These are phyloP conservation scores for Lytechinus pictus DNA, from an alignment of 35 echinoderm and acorn worm species.

Conservation along the genomic window DNA sequence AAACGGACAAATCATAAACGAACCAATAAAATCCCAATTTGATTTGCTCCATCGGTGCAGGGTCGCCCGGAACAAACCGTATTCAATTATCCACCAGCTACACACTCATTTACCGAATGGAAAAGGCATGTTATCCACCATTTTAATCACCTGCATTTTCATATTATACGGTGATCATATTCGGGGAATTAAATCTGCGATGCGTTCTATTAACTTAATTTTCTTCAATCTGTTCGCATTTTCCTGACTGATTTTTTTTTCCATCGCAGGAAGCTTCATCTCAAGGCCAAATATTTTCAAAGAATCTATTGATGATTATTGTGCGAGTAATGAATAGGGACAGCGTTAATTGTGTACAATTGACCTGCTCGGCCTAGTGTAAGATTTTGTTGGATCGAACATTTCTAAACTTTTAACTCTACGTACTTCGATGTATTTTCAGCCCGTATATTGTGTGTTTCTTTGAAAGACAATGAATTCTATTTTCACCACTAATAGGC, in stretches of 20 bases:
- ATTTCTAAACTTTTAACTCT: too few relatives aligned
- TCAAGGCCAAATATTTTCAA: not conserved
- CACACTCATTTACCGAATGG: constrained; percentile 7
- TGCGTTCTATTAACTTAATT: constrained; percentile 20
- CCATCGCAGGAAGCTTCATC: not conserved
- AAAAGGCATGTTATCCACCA: not conserved
- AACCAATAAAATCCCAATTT: constrained; percentile 38
- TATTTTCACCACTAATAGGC: too few relatives aligned
- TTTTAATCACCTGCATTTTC: not conserved
- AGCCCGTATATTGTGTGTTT: too few relatives aligned
- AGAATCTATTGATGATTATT: not conserved
- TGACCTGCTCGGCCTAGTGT: not conserved
- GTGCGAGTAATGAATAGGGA: not conserved
- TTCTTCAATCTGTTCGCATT: not conserved
- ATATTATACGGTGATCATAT: not conserved
- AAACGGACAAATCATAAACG: constrained; percentile 47
- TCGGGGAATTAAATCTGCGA: not conserved
- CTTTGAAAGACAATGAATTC: too few relatives aligned
- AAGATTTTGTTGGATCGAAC: too few relatives aligned
- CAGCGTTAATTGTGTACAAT: not conserved
- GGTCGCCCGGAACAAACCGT: not conserved
- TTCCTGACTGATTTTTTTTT: not conserved
- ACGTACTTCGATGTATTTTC: too few relatives aligned
- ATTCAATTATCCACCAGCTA: constrained; percentile 26
- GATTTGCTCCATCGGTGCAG: not conserved